A percentile compares a stretch with the other conserved stretches of the same genome.
Evolutionary conservation across 2,888 invertebrate species (phyloP).

Genomic region (Cryptus viduatorius): DNA sequence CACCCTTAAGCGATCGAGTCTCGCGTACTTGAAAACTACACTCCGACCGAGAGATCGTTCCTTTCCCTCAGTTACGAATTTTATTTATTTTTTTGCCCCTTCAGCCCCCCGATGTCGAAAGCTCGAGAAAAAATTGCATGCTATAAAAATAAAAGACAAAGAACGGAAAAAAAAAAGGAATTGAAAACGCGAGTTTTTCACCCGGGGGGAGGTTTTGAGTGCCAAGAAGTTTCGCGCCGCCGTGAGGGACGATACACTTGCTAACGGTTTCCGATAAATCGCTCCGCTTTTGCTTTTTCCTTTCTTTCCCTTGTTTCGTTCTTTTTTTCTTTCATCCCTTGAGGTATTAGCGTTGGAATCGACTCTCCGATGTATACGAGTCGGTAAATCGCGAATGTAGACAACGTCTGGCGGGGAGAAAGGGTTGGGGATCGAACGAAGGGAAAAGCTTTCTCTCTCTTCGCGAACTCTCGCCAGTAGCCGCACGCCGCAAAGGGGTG

Average conservation of each 20-base stretch:
- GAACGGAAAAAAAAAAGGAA: conserved; percentile 1
- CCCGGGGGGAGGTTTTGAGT: conserved; percentile 7
- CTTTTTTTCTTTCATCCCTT: background rate
- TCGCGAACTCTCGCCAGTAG: background rate
- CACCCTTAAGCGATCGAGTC: conserved; percentile 73
- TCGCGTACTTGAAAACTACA: conserved; percentile 73
- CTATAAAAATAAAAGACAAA: conserved; percentile 20
- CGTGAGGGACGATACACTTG: conserved; percentile 38
- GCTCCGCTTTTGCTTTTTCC: background rate
- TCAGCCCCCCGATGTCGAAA: conserved; percentile 10
- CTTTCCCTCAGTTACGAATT: conserved; percentile 17
- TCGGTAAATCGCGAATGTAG: conserved; percentile 45
- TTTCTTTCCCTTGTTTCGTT: background rate
- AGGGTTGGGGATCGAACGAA: conserved; percentile 43
- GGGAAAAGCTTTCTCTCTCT: conserved; percentile 5
- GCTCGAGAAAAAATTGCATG: conserved; percentile 34
- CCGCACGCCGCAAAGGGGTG: background rate
- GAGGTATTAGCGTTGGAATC: conserved; percentile 17
- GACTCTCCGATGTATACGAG: background rate
- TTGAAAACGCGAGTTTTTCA: background rate
- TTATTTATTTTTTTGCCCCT: conserved; percentile 15
- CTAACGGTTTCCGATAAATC: conserved; percentile 40
- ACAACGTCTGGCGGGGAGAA: conserved; percentile 43
- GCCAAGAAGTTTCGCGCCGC: conserved; percentile 36
- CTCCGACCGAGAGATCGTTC: conserved; percentile 24